Percentiles rank a stretch among this genome's conserved stretches.
These are phyloP conservation scores for Mungos mungo DNA, from an alignment of 2,113 vertebrate genomes.

Conservation along the genomic window DNA sequence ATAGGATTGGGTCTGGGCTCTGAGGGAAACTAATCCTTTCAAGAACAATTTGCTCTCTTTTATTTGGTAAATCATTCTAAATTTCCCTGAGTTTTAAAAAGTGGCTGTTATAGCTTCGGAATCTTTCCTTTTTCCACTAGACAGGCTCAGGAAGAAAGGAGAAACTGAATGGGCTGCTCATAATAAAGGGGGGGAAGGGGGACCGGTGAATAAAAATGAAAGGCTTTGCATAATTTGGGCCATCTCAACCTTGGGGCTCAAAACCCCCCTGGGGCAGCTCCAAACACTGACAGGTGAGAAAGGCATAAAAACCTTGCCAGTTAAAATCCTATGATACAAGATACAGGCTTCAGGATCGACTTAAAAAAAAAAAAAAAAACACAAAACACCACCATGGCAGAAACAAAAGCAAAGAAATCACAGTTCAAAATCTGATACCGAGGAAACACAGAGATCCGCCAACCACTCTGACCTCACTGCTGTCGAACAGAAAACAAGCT, in stretches of 20 bases:
- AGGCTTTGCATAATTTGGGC: constrained; percentile 61
- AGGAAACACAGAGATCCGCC: neutral
- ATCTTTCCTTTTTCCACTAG: constrained; percentile 21
- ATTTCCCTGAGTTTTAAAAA: constrained; percentile 55
- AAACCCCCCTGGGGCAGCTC: neutral
- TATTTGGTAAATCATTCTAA: constrained; percentile 68
- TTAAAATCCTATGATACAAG: constrained; percentile 3
- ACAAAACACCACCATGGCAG: neutral
- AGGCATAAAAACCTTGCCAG: neutral
- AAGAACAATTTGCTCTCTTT: constrained; percentile 67
- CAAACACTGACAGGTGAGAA: neutral
- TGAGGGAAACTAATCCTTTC: constrained; percentile 53
- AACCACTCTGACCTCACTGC: neutral
- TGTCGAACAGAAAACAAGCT: neutral
- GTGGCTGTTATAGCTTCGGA: constrained; percentile 2
- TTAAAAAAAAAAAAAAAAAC: neutral
- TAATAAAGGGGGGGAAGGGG: neutral
- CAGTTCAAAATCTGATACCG: neutral
- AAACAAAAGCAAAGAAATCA: constrained; percentile 6
- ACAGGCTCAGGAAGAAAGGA: neutral
- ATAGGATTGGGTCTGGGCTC: neutral
- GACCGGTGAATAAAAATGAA: constrained; percentile 27
- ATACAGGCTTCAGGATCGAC: neutral
- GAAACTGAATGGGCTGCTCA: neutral
- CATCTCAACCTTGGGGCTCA: neutral